Percentiles rank a stretch among this genome's conserved stretches.
Evolutionary conservation across 2,797 vertebrate species (phyloP).

Genomic region (Pangasius sanitwongsei): DNA sequence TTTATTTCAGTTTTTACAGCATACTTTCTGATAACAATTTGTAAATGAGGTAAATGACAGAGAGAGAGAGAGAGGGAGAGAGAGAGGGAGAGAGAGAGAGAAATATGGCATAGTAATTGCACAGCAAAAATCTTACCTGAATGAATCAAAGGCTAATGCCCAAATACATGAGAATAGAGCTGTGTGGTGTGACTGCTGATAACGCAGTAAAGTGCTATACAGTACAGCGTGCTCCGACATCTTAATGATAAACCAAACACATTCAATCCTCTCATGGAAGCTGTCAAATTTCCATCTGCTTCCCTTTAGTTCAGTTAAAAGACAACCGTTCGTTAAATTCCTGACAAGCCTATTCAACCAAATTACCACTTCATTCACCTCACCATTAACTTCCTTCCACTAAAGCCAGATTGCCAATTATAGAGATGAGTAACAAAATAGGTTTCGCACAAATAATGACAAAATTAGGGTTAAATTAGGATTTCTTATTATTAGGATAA

Average conservation of each 20-base stretch:
- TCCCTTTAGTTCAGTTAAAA: conserved; percentile 43
- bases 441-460: conserved; percentile 27
- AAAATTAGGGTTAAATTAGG: conserved; percentile 2
- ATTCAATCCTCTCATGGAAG: conserved; percentile 22
- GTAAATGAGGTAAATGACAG: neutral
- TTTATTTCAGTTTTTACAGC: conserved; percentile 42
- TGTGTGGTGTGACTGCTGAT: neutral
- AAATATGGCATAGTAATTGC: neutral
- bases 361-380: conserved; percentile 53
- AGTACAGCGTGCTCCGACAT: conserved; percentile 15
- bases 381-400: conserved; percentile 42
- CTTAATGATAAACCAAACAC: conserved; percentile 34
- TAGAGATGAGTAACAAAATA: conserved; percentile 33
- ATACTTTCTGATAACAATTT: conserved; percentile 38
- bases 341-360: conserved; percentile 48
- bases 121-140: neutral
- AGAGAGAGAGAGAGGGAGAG: neutral
- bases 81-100: neutral
- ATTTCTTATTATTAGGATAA: no score
- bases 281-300: conserved; percentile 41
- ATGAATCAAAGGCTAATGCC: neutral
- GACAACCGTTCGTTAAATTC: conserved; percentile 36
- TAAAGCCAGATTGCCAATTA: conserved; percentile 40
- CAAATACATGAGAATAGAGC: neutral
- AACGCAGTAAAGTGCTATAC: conserved; percentile 11